Percentiles rank a stretch among this genome's conserved stretches.
These are phyloP conservation scores for Drosophila santomea DNA, from an alignment of 1,140 invertebrate species.

Conservation along the genomic window DNA sequence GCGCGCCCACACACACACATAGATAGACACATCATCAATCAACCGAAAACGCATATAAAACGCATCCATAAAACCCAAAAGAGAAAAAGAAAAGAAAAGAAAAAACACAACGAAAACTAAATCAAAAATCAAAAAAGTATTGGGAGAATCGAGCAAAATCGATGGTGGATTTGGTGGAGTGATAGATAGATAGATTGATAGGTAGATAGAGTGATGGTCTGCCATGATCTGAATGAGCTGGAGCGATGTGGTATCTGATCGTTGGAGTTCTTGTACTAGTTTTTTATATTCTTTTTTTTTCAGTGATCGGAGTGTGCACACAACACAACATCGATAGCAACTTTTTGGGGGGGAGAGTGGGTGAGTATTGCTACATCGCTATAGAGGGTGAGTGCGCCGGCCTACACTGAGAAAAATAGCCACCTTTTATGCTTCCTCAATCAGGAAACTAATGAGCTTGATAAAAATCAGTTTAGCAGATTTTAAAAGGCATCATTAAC, in stretches of 20 bases:
- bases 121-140: constrained; percentile 44
- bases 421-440: background rate
- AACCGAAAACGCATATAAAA: constrained; percentile 64
- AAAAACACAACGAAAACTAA: constrained; percentile 45
- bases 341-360: constrained; percentile 16
- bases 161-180: constrained; percentile 20
- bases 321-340: constrained; percentile 51
- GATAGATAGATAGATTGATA: background rate
- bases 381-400: constrained; percentile 30
- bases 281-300: background rate
- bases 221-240: constrained; percentile 48
- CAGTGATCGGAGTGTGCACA: constrained; percentile 41
- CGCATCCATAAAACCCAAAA: constrained; percentile 45
- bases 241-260: constrained; percentile 43
- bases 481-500: too few species aligned
- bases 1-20: constrained; percentile 34
- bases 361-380: constrained; percentile 37
- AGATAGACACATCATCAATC: constrained; percentile 27
- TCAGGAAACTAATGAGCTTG: too few species aligned
- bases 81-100: constrained; percentile 38
- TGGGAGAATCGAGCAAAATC: constrained; percentile 24
- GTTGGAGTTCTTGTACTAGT: constrained; percentile 31
- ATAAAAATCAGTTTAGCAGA: too few species aligned
- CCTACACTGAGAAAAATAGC: constrained; percentile 3
- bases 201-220: constrained; percentile 20